These are phyloP conservation scores for Volucella zonaria DNA, from an alignment of 2,888 invertebrate species.

Conservation along the genomic window DNA sequence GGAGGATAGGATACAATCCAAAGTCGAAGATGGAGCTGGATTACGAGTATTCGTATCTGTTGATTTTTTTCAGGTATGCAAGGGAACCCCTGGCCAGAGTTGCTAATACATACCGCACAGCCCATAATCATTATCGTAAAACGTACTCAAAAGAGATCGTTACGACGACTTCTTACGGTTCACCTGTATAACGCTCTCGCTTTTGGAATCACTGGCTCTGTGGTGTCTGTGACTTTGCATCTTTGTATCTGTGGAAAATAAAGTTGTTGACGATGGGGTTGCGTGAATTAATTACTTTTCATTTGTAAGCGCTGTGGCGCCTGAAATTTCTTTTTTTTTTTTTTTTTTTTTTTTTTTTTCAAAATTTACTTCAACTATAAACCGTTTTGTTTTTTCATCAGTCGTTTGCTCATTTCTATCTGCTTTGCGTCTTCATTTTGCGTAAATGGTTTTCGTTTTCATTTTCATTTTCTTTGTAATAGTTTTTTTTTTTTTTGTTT, in stretches of 20 bases:
- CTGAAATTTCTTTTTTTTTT: background rate
- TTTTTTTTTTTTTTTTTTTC: background rate
- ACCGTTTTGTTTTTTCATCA: conserved; percentile 4
- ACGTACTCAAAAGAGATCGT: conserved; percentile 31
- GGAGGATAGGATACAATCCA: too few relatives aligned
- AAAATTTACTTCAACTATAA: conserved; percentile 25
- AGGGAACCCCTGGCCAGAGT: background rate
- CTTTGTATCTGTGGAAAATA: too few relatives aligned
- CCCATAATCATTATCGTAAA: background rate
- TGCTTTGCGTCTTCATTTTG: background rate
- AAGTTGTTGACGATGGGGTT: conserved; percentile 31
- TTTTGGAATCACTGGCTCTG: too few relatives aligned
- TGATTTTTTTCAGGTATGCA: conserved; percentile 1
- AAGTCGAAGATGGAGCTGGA: background rate
- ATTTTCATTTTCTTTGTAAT: too few relatives aligned
- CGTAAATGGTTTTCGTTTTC: background rate
- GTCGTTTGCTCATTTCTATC: background rate
- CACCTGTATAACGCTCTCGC: too few relatives aligned
- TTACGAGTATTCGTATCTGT: background rate
- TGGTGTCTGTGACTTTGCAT: too few relatives aligned
- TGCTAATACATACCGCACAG: too few relatives aligned
- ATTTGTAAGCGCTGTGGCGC: background rate
- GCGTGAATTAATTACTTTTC: conserved; percentile 36
- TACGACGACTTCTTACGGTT: conserved; percentile 10
- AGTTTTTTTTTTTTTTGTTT: background rate